Base-by-base conservation (phyloP, 2,888 invertebrate genomes). In the Pimpla rufipes region DNA sequence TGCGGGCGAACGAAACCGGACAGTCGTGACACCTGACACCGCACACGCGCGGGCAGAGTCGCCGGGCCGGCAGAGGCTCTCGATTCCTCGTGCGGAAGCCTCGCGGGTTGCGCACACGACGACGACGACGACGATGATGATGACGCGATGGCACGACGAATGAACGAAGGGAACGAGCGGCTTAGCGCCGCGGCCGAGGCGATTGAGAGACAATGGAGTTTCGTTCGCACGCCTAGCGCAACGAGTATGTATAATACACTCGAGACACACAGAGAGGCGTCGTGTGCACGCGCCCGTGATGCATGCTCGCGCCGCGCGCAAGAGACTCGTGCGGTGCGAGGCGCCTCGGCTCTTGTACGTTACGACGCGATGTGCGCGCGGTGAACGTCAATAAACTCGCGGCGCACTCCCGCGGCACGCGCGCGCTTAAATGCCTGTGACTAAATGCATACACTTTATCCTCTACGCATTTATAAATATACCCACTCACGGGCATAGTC, bases 11-110 rank as follows among this genome's bases (percentile, higher is more conserved):
- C 90, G 89, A 89, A 90, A 90, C 90, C 87, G 88, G 90, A 89
- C 90, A 92, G 89, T 90, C 90, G 89, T 90, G 91, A 92, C 92
- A 92, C 90, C 91, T 91, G 91, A 92, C 91, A 91, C 90, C 88
- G 86, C 78, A 76, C 88, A 88, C 88, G 88, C 87, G 78, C 86
- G 83, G 57, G 82, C 85, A 70, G 84, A 80, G 76, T 71, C 85
- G 67, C 66, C 86, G 82, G 82, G 52, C 45, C 18, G 37, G 13
- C 59, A 57, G 45, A 70, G 29, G 29, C 71, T 29, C 29, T 29
- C 29, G 29, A 2, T 29, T 29, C 29, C 29, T 29, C 29, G 29
- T 29, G 57, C 74, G 57, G 55, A 29, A 67, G 68, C 47, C 50
- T 42, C 29, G 55, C 47, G 68, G 83, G 67, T 66, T 67, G 77